Percentiles rank a stretch among this genome's conserved stretches.
phyloP scores from a whole-genome alignment of 2,113 vertebrate species.

The Struthio camelus region DNA sequence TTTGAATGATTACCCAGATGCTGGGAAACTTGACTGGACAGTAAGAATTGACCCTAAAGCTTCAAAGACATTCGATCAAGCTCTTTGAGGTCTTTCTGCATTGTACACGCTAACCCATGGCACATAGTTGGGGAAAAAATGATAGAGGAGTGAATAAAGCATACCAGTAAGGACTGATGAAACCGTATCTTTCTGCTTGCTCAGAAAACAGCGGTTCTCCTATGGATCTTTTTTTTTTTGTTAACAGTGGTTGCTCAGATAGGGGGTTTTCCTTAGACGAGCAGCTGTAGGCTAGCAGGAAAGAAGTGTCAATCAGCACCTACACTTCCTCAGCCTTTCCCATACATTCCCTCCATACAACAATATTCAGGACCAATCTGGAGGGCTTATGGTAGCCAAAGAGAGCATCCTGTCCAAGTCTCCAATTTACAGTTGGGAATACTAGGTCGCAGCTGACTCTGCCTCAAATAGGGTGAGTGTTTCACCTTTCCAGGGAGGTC shows the following conservation, averaged over 20 bases:
- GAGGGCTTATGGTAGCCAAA: background rate
- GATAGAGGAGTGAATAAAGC: background rate
- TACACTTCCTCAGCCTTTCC: background rate
- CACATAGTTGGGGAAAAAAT: background rate
- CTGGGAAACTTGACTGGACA: background rate
- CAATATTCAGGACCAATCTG: background rate
- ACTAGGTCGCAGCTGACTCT: background rate
- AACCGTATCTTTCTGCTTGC: background rate
- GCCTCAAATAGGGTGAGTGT: background rate
- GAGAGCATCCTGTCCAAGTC: background rate
- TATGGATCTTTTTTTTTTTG: background rate
- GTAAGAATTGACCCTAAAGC: background rate
- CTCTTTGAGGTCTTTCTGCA: background rate
- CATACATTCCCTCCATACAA: background rate
- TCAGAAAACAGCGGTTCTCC: background rate
- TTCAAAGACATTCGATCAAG: background rate
- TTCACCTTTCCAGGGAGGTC: background rate
- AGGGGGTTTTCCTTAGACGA: background rate
- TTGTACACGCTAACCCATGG: background rate
- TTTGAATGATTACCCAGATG: background rate
- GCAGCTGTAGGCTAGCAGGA: background rate
- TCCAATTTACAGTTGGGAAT: background rate
- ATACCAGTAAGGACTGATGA: background rate
- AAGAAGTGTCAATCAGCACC: background rate
- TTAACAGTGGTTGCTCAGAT: background rate